A percentile compares a stretch with the other conserved stretches of the same genome.
These are phyloP conservation scores for Microcebus lehilahytsara DNA, from an alignment of 2,113 vertebrate species.

Conservation along the genomic window DNA sequence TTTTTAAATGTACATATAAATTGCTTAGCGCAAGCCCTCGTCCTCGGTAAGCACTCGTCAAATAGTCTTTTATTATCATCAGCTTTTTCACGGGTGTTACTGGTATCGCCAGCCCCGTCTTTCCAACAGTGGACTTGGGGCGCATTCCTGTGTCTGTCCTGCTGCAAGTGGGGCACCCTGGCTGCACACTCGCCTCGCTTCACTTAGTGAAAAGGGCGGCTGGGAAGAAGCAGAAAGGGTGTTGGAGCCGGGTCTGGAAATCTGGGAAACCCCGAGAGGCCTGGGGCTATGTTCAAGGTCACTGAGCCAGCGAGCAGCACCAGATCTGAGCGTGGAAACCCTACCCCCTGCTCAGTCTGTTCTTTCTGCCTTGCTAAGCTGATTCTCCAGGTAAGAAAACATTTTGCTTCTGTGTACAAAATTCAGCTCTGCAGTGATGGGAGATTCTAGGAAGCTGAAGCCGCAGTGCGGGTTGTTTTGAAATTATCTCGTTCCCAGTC, in stretches of 20 bases:
- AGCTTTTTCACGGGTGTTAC: background rate
- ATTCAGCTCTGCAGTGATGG: background rate
- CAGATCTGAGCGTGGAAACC: background rate
- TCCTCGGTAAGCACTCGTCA: background rate
- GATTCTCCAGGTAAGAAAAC: constrained; percentile 48
- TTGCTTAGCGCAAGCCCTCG: background rate
- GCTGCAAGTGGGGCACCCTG: background rate
- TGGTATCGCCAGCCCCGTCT: background rate
- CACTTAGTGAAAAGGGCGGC: background rate
- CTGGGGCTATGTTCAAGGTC: constrained; percentile 7
- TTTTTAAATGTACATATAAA: background rate
- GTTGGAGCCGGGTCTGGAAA: background rate
- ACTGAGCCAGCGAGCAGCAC: background rate
- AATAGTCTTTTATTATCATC: no score
- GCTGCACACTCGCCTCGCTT: background rate
- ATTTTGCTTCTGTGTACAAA: constrained; percentile 51
- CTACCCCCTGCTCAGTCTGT: background rate
- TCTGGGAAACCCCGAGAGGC: background rate
- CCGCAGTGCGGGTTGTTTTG: constrained; percentile 56
- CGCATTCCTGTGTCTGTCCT: background rate
- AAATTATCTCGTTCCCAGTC: background rate
- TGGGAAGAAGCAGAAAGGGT: background rate
- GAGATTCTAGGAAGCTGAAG: background rate
- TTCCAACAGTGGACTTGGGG: background rate
- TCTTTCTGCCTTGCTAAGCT: constrained; percentile 49